These are phyloP conservation scores for Morpho achilles DNA, from an alignment of 2,888 invertebrate species.

Conservation along the genomic window DNA sequence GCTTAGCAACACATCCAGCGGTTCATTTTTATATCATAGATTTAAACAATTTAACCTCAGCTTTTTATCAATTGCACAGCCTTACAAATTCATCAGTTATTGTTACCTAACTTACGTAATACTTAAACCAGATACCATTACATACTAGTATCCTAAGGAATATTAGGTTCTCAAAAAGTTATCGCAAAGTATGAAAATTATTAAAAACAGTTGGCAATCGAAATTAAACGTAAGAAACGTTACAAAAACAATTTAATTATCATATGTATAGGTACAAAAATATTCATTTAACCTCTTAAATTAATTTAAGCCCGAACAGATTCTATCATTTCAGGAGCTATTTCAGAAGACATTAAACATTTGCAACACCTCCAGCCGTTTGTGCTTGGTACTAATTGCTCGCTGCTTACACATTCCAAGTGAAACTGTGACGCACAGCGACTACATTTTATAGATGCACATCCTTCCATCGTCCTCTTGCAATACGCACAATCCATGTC, in stretches of 20 bases:
- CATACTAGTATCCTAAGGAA: too few relatives aligned
- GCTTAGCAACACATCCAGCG: too few relatives aligned
- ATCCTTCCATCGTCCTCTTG: constrained; percentile 56
- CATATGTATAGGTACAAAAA: background rate
- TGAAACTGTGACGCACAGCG: constrained; percentile 57
- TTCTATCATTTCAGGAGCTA: constrained; percentile 13
- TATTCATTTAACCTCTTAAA: too few relatives aligned
- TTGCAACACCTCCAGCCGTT: constrained; percentile 59
- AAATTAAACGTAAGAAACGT: background rate
- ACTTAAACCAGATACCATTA: too few relatives aligned
- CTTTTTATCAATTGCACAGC: too few relatives aligned
- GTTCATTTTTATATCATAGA: too few relatives aligned
- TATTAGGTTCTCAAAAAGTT: background rate
- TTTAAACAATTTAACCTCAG: too few relatives aligned
- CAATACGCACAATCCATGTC: constrained; percentile 59
- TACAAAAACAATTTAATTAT: constrained; percentile 4
- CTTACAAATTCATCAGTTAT: too few relatives aligned
- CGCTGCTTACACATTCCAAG: constrained; percentile 56
- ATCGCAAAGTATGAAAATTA: background rate
- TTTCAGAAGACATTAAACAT: constrained; percentile 34
- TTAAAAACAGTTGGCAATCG: too few relatives aligned
- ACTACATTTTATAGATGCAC: constrained; percentile 62
- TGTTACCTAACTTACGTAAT: too few relatives aligned
- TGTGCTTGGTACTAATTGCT: constrained; percentile 45
- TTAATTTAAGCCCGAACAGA: constrained; percentile 16